Evolutionary conservation across 2,888 invertebrate species (phyloP), one percentile per base, ranked within the genome.

Genomic region (Catotricha subobsoleta): DNA sequence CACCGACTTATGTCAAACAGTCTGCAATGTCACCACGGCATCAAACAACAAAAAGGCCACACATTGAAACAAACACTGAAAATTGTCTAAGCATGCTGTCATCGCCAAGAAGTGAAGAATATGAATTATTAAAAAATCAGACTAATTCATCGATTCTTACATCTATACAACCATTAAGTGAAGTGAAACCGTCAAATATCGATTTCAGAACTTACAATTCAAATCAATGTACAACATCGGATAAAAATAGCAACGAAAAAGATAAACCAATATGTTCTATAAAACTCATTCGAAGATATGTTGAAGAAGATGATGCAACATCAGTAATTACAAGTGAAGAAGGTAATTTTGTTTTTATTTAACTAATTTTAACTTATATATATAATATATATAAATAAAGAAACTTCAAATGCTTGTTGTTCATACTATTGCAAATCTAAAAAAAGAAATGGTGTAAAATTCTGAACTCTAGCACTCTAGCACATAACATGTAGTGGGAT

Each of bases 271-370:
- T 21, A 18, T 40, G 40, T n/a, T 40, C 40, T 8, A 40, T 36
- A 5, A 62, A 59, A 44, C 53, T 63, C 18, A 51, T 54, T 35
- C 51, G 63, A 4, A 57, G 58, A 21, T 63, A 57, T 49, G 63
- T 63, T 0, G 63, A 63, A 41, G 63, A 63, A 42, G 62, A 63
- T 40, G 63, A 63, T 47, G 63, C 63, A 9, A 60, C 59, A 2
- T 63, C 62, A 1, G 63, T 63, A 3, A 62, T 63, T 28, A 63
- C 63, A 2, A 63, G 62, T 34, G 62, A 62, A 47, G 62, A 63
- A 47, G 62, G 62, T 60, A 47, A 46, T 15, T 20, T 10, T 21
- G 5, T 16, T 18, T 20, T 12, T 23, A 27, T 38, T 38, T 13
- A n/a, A n/a, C n/a, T n/a, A n/a, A n/a, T n/a, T n/a, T n/a, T n/a